Base-by-base conservation (phyloP, 1,140 invertebrate genomes). In the Musca vetustissima region DNA sequence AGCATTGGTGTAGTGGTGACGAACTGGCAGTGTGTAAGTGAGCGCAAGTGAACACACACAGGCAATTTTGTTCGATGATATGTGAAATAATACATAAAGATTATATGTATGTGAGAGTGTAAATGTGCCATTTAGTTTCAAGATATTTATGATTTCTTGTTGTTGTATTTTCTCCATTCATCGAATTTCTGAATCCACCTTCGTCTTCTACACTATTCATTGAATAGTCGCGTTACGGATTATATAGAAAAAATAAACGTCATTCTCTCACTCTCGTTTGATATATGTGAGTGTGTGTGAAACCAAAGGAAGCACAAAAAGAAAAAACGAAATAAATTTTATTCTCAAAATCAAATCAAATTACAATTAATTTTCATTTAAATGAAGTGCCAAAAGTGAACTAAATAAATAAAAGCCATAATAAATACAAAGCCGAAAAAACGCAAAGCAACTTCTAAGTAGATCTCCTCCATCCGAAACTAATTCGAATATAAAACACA, bases 311-410 rank as follows among this genome's bases (percentile, higher is more conserved):
- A 14, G 13, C 2, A 13, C 36, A 43, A 4, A 43, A 43, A 43
- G 1, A 43, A 43, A 43, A 43, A 13, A 43, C 6, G 8, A 28
- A 28, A 28, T 28, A 28, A 28, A 4, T 28, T 28, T 28, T 43
- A 1, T 43, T 43, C 36, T 61, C 57, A 36, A 36, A 43, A 36
- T 21, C 57, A 61, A 61, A 61, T 61, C 13, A 61, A 61, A 61
- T 61, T 36, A 61, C 57, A 43, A 61, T 61, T 61, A 61, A 61
- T 61, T 61, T 61, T 61, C 57, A 61, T 61, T 61, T 43, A 36
- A 43, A 43, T 43, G 36, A 43, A 43, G 36, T 61, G 55, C 28
- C 55, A 59, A 28, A 25, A 8, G 14, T 59, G 17, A 59, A 59
- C 43, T 21, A 21, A 21, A 43, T 17, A 36, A 61, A 19, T 14